A percentile compares a stretch with the other conserved stretches of the same genome.
phyloP scores from a whole-genome alignment of 2,113 vertebrate species.

The Pomatostomus ruficeps region DNA sequence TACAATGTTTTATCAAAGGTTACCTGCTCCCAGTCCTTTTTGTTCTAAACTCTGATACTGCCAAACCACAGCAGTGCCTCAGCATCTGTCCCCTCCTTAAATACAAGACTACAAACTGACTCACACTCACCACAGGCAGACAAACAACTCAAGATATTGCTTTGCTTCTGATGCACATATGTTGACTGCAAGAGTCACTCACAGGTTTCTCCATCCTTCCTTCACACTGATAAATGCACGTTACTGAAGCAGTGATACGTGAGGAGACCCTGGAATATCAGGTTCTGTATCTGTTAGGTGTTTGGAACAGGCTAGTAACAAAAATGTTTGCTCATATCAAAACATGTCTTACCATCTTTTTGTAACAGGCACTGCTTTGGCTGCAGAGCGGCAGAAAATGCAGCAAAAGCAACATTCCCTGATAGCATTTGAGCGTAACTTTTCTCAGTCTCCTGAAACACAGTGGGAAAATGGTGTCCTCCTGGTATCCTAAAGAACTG shows the following conservation, averaged over 20 bases:
- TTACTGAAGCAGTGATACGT: not conserved
- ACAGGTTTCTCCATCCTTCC: not conserved
- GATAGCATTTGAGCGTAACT: not conserved
- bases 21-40: not conserved
- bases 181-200: not conserved
- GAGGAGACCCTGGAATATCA: not conserved
- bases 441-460: not conserved
- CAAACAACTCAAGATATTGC: not conserved
- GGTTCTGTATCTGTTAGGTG: not conserved
- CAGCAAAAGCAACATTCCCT: not conserved
- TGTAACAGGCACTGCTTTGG: not conserved
- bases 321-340: not conserved
- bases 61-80: not conserved
- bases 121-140: not conserved
- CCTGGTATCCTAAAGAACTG: not conserved
- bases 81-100: not conserved
- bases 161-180: not conserved
- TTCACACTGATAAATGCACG: not conserved
- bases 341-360: not conserved
- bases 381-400: not conserved
- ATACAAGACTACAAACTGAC: not conserved
- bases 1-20: constrained; percentile 29
- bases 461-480: not conserved
- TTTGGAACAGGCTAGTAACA: not conserved
- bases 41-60: not conserved